Conservation (phyloP, 2,888 invertebrate genomes). For the Drosophila sordidula region DNA sequence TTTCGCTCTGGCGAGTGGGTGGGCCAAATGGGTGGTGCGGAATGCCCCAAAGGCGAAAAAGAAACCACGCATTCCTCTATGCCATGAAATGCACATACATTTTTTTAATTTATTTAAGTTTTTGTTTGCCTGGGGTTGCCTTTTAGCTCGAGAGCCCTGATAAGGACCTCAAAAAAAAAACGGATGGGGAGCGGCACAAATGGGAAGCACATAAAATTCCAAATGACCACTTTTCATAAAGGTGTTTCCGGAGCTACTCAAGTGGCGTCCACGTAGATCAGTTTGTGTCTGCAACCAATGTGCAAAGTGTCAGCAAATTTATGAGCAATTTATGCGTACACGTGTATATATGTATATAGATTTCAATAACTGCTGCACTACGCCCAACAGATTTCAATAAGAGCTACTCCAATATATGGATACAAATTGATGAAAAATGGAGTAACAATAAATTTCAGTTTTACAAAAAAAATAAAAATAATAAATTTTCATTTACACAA, state of each 20-base stretch:
- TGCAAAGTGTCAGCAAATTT: neutral
- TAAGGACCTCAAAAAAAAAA: neutral
- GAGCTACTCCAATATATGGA: neutral
- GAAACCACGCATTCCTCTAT: constrained; percentile 11
- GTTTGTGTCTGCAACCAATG: constrained; percentile 2
- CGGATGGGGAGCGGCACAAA: neutral
- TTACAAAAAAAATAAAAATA: neutral
- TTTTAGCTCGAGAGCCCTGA: neutral
- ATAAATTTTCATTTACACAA: neutral
- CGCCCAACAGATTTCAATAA: neutral
- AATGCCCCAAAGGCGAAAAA: constrained; percentile 9
- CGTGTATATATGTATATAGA: neutral
- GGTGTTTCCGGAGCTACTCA: neutral
- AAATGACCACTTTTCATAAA: constrained; percentile 17
- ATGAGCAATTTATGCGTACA: neutral
- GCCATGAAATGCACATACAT: constrained; percentile 34
- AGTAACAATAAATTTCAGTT: neutral
- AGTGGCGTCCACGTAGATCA: neutral
- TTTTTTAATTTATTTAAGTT: constrained; percentile 54
- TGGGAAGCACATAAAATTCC: constrained; percentile 3
- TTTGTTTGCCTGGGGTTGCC: neutral
- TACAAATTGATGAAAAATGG: neutral
- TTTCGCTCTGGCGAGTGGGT: constrained; percentile 40
- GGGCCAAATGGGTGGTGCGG: constrained; percentile 8
- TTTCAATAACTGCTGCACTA: neutral